phyloP scores from a whole-genome alignment of 1,140 invertebrate species.

The Drosophila auraria region DNA sequence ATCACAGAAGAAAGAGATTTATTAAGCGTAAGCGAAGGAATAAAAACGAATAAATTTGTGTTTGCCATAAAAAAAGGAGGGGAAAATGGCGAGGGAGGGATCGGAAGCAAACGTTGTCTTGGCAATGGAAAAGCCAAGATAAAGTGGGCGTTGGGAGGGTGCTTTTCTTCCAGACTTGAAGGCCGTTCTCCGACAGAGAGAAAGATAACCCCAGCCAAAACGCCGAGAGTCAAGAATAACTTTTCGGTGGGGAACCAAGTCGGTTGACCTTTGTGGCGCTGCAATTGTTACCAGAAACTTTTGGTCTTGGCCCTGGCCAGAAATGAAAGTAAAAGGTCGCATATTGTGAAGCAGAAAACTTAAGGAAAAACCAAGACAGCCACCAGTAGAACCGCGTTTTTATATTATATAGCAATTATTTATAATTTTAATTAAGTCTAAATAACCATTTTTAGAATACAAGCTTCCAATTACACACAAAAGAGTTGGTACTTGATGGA shows the following conservation, averaged over 20 bases:
- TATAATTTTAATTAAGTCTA: background rate
- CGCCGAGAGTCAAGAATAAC: constrained; percentile 42
- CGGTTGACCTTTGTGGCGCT: constrained; percentile 48
- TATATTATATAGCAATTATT: constrained; percentile 7
- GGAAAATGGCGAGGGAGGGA: background rate
- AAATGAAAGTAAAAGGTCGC: constrained; percentile 24
- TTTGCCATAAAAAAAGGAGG: constrained; percentile 48
- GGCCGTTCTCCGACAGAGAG: constrained; percentile 25
- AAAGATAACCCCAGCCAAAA: constrained; percentile 27
- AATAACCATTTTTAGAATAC: background rate
- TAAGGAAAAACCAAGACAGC: background rate
- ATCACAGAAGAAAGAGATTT: constrained; percentile 59
- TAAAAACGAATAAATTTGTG: constrained; percentile 62
- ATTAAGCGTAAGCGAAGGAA: constrained; percentile 49
- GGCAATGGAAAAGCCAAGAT: constrained; percentile 50
- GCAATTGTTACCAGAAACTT: constrained; percentile 49
- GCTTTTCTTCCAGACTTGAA: constrained; percentile 30
- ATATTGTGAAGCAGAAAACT: constrained; percentile 19
- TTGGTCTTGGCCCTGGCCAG: constrained; percentile 33
- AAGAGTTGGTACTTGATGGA: too few species aligned
- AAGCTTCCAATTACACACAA: background rate
- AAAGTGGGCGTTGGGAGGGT: constrained; percentile 12
- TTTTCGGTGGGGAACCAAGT: constrained; percentile 26
- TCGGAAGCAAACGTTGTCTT: constrained; percentile 22
- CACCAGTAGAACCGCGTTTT: constrained; percentile 1